Base-by-base conservation (phyloP, 30 jellyfish, hydroid and myxozoan genomes). In the Mastigias papua region DNA sequence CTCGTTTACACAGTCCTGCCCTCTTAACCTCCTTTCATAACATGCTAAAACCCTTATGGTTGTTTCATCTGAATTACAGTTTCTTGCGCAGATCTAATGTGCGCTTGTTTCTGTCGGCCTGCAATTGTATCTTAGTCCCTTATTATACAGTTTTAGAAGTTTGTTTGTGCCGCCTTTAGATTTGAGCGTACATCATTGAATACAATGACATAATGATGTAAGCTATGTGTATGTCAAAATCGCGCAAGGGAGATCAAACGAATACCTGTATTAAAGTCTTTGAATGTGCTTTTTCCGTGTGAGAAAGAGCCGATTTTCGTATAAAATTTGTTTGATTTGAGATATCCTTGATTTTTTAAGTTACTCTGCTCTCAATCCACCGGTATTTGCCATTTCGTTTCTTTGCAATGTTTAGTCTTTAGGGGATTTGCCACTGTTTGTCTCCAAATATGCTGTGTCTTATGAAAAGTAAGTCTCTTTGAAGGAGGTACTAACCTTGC, bases 191-290 rank as follows among this genome's bases (percentile, higher is more conserved):
- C 67, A 82, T 69, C 60, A 69, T 69, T 48, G 21, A 58, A 27
- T 37, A 65, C 89, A 73, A 85, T 71, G 49, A 70, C 80, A 50
- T 62, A 48, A 71, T 85, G 73, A 85, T 73, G 48, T 33, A 50
- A 85, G 60, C 78, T 42, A 48, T 67, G 75, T 70, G 78, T 67
- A 57, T 58, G 94, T 66, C 85, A 70, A 85, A 73, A 81, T 70
- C 68, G 88, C 85, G 77, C 83, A 73, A 75, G 46, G 94, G 76
- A 85, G 88, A 85, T 85, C 88, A 85, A 85, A 85, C 94, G 94
- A 72, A 85, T 25, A 31, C 88, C 88, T 48, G 94, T 61, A 85
- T 85, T 85, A 85, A 85, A 58, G 66, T 72, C 88, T 85, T 85
- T 68, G 71, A 72, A 66, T 70, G 88, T 61, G 78, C 78, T 58